Conservation (phyloP, 2,797 vertebrate species). For the Pangasius macronema region DNA sequence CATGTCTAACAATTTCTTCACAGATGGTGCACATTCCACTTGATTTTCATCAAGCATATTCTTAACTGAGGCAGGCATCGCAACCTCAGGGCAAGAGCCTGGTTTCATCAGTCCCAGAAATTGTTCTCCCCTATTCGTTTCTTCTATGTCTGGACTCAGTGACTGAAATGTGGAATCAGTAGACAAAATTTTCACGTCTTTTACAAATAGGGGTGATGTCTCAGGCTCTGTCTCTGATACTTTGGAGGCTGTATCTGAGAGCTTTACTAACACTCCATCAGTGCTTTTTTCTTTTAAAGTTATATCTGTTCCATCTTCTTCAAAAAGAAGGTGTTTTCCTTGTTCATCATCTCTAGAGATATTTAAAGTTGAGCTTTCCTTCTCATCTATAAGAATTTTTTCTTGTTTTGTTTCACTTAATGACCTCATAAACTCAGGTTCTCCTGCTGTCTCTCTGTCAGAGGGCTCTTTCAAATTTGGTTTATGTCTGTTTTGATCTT, state of each 20-base stretch:
- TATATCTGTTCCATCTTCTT: neutral
- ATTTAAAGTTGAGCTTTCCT: constrained; percentile 20
- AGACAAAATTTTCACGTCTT: neutral
- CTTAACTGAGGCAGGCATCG: neutral
- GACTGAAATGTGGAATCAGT: neutral
- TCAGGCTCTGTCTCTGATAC: constrained; percentile 12
- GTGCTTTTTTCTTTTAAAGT: neutral
- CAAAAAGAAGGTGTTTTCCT: neutral
- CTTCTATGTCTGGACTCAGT: constrained; percentile 29
- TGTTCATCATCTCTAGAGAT: neutral
- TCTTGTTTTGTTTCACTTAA: constrained; percentile 18
- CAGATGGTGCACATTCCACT: neutral
- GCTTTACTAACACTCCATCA: neutral
- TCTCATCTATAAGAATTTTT: constrained; percentile 28
- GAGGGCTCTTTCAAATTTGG: constrained; percentile 27
- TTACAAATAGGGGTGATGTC: neutral
- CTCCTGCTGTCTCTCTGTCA: constrained; percentile 25
- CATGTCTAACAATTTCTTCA: constrained; percentile 13
- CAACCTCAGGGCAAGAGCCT: neutral
- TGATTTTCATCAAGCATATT: neutral
- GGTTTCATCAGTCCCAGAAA: neutral
- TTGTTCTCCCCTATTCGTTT: constrained; percentile 14
- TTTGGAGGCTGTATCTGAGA: neutral
- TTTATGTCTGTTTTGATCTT: constrained; percentile 35
- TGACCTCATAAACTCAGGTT: neutral